Conservation (phyloP, 2,888 invertebrate genomes). For the Pollenia angustigena region DNA sequence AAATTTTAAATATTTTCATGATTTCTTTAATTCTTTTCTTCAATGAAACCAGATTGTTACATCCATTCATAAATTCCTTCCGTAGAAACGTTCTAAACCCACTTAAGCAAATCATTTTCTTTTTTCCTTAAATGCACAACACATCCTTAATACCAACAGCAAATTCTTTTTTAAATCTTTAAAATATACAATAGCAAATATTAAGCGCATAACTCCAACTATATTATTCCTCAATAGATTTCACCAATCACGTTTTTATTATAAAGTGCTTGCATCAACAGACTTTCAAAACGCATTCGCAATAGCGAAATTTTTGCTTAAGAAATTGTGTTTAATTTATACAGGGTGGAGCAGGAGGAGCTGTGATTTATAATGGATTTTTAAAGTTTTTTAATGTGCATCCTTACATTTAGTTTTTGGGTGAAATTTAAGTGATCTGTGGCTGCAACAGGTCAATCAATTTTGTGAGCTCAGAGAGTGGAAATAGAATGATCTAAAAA, state of each 20-base stretch:
- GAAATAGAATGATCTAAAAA: no score
- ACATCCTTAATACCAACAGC: neutral
- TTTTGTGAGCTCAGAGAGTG: no score
- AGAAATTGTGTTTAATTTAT: neutral
- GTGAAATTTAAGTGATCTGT: no score
- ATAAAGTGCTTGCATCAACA: slow-evolving; percentile 60
- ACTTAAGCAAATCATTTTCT: slow-evolving; percentile 12
- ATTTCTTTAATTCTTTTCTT: no score
- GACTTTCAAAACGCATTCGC: slow-evolving; percentile 41
- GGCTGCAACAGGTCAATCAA: no score
- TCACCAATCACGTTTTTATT: slow-evolving; percentile 62
- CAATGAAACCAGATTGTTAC: neutral
- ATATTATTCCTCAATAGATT: slow-evolving; percentile 18
- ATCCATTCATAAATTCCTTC: neutral
- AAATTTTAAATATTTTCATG: no score
- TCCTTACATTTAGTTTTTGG: neutral
- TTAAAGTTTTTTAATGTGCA: neutral
- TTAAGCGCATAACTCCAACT: no score
- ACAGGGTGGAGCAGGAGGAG: neutral
- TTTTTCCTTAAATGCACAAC: neutral
- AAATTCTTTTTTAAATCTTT: neutral
- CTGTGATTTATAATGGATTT: neutral
- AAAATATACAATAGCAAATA: neutral
- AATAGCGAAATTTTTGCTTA: neutral
- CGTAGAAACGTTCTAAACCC: slow-evolving; percentile 15